These are phyloP conservation scores for Caenorhabditis macrosperma DNA, from an alignment of 2,888 invertebrate genomes.

Conservation along the genomic window DNA sequence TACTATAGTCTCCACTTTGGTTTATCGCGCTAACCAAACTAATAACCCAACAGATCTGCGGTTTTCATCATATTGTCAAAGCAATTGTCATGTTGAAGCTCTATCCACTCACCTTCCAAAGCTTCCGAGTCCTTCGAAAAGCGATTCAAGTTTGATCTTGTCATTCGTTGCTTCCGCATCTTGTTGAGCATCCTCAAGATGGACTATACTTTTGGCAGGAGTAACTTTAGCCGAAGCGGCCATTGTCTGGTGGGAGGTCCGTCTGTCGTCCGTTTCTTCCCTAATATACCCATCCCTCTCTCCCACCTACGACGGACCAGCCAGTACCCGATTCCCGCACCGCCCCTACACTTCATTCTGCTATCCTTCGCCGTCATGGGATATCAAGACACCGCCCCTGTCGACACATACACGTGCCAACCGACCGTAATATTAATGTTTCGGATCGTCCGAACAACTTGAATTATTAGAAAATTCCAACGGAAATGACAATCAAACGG, in stretches of 20 bases:
- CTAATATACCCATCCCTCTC: slow-evolving; percentile 22
- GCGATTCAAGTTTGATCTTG: slow-evolving; percentile 51
- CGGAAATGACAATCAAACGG: slow-evolving; percentile 34
- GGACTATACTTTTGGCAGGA: slow-evolving; percentile 35
- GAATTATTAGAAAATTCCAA: slow-evolving; percentile 45
- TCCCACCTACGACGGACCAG: slow-evolving; percentile 26
- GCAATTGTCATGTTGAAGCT: background rate
- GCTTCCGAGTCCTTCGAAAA: slow-evolving; percentile 55
- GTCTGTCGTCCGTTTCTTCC: slow-evolving; percentile 4
- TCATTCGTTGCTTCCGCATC: slow-evolving; percentile 20
- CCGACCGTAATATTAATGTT: slow-evolving; percentile 32
- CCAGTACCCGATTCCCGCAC: slow-evolving; percentile 4
- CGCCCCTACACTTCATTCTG: slow-evolving; percentile 18
- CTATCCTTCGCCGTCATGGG: slow-evolving; percentile 36
- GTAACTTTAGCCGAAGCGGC: slow-evolving; percentile 52
- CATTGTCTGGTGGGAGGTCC: slow-evolving; percentile 33
- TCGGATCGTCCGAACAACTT: slow-evolving; percentile 11
- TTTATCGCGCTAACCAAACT: no score
- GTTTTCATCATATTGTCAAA: no score
- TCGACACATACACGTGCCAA: slow-evolving; percentile 39
- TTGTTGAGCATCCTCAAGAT: slow-evolving; percentile 36
- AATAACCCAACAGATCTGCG: no score
- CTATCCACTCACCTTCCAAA: slow-evolving; percentile 45
- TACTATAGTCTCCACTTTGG: no score
- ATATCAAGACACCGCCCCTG: slow-evolving; percentile 36